Conservation (phyloP, 2,888 invertebrate species). For the Tolmerus cingulatus region DNA sequence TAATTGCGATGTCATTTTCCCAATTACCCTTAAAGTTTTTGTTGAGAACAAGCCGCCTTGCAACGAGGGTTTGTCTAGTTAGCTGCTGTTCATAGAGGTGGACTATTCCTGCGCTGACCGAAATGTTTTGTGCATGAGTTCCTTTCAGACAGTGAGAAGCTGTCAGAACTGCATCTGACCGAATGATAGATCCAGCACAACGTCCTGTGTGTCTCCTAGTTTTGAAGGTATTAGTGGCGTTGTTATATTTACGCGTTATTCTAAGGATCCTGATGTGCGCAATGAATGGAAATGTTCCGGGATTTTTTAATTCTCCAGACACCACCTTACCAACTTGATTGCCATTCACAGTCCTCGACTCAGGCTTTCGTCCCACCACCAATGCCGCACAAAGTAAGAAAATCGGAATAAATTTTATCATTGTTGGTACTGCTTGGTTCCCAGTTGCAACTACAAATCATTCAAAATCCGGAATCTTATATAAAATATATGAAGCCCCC, state of each 20-base stretch:
- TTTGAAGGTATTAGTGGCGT: not conserved
- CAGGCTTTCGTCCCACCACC: not conserved
- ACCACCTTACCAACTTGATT: not conserved
- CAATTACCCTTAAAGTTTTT: not conserved
- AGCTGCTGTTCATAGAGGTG: not conserved
- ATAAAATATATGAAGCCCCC: not conserved
- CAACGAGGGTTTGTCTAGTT: not conserved
- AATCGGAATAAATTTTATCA: not conserved
- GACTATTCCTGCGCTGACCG: not conserved
- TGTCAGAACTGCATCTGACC: not conserved
- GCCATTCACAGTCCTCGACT: not conserved
- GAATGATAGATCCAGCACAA: not conserved
- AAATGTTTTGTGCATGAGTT: not conserved
- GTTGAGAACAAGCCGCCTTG: not conserved
- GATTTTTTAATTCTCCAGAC: not conserved
- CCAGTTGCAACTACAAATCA: not conserved
- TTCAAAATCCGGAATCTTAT: not conserved
- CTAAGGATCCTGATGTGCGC: not conserved
- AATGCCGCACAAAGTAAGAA: not conserved
- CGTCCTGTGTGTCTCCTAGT: not conserved
- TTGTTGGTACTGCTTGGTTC: not conserved
- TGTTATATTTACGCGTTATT: not conserved
- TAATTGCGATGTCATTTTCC: not conserved
- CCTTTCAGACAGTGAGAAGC: not conserved
- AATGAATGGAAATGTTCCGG: not conserved